Base-by-base conservation (phyloP, 2,888 invertebrate species). In the Ariolimax columbianus region DNA sequence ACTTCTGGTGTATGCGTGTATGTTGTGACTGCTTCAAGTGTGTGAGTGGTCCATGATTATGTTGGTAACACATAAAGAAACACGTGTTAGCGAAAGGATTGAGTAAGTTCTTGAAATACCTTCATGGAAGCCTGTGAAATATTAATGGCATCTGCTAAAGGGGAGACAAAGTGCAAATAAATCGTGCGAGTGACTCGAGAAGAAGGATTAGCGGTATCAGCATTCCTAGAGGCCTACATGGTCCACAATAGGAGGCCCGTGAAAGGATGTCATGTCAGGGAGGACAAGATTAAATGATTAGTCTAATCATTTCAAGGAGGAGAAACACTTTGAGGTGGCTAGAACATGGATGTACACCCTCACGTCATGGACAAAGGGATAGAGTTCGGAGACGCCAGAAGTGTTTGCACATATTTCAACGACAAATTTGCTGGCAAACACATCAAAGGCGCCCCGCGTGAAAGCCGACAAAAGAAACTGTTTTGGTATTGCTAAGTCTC, bases 371-470 rank as follows among this genome's bases (percentile, higher is more conserved):
- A 43, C 73, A 43, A 73, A 43, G 47, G 43, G 73, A 43, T 40
- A 11, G 6, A 43, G 73, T 73, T 43, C 47, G 43, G n/a, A 73
- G 43, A n/a, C 43, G 73, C 43, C n/a, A 73, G 11, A 73, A 73
- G 26, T 73, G 73, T 73, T 40, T 73, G 43, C 73, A n/a, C 47
- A 73, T 43, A 73, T 73, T 43, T 73, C 73, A 43, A 43, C 47
- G 73, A 73, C 73, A 73, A 73, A 73, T n/a, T 30, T 43, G 43
- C 73, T 17, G 17, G 73, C 47, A n/a, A 43, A 23, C n/a, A 73
- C 73, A 73, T 73, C 73, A 73, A 73, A 73, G 73, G 73, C n/a
- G 6, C 26, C n/a, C 14, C n/a, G 7, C 11, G 0, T 66, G 73
- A 43, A 40, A 43, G n/a, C 7, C 26, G 9, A 73, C 73, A 73